Evolutionary conservation across 2,888 invertebrate species (phyloP).

Genomic region (Perizoma affinitatum): DNA sequence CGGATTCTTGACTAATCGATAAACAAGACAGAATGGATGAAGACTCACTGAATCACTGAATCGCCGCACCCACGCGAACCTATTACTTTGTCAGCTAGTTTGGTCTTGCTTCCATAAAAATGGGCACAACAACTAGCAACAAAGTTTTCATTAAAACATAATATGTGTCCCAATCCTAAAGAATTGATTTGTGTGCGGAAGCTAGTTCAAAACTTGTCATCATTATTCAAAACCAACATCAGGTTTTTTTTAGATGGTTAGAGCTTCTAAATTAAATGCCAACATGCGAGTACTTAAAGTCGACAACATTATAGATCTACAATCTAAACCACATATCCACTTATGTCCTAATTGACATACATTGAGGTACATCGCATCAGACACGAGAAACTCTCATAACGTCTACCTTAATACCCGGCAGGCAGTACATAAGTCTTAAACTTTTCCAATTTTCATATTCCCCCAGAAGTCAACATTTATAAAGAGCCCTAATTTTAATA

Average conservation of each 20-base stretch:
- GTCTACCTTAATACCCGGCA: slow-evolving; percentile 40
- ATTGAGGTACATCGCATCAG: slow-evolving; percentile 3
- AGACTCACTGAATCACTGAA: slow-evolving; percentile 62
- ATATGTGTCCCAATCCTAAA: slow-evolving; percentile 13
- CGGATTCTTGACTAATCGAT: slow-evolving; percentile 81
- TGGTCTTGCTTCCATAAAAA: slow-evolving; percentile 67
- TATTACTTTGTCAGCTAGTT: slow-evolving; percentile 66
- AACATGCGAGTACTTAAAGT: slow-evolving; percentile 1
- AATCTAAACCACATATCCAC: slow-evolving; percentile 19
- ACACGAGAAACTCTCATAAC: slow-evolving; percentile 39
- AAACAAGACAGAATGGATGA: slow-evolving; percentile 75
- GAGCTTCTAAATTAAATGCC: slow-evolving; percentile 14
- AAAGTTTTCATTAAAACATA: slow-evolving; percentile 31
- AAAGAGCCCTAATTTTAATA: slow-evolving; percentile 68
- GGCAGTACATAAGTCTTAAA: slow-evolving; percentile 51
- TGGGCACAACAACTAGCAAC: slow-evolving; percentile 40
- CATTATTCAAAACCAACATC: slow-evolving; percentile 10
- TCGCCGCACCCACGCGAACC: slow-evolving; percentile 70
- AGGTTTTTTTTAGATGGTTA: slow-evolving; percentile 8
- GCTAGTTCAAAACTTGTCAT: slow-evolving; percentile 8
- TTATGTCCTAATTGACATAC: slow-evolving; percentile 8
- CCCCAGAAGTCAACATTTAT: slow-evolving; percentile 59
- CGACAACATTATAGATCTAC: slow-evolving; percentile 3
- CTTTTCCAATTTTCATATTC: slow-evolving; percentile 66
- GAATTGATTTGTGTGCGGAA: not conserved